A percentile compares a stretch with the other conserved stretches of the same genome.
Conservation (phyloP, 2,888 invertebrate species). For the Drosophila bunnanda region DNA sequence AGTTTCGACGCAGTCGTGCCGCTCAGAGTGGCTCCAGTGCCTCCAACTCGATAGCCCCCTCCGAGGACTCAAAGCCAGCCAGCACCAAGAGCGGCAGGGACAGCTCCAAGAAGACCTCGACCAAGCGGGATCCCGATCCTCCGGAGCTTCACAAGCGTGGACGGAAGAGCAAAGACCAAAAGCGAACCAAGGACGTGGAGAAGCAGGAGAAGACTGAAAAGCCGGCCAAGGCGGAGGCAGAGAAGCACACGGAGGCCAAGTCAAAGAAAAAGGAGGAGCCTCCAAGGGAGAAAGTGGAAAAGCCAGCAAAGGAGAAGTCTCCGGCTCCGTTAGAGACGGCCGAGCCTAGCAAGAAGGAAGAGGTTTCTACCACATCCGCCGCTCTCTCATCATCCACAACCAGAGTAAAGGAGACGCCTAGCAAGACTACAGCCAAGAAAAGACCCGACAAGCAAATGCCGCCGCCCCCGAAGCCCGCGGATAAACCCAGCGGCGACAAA, state of each 20-base stretch:
- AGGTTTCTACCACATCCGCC: background rate
- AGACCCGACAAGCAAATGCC: slow-evolving; percentile 72
- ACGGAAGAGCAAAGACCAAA: slow-evolving; percentile 67
- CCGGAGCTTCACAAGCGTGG: slow-evolving; percentile 63
- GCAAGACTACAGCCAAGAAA: slow-evolving; percentile 73
- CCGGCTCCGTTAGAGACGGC: background rate
- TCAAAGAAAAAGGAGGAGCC: slow-evolving; percentile 44
- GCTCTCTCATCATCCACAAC: background rate
- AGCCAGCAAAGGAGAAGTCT: slow-evolving; percentile 18
- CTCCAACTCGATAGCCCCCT: slow-evolving; percentile 60
- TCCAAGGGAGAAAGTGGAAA: slow-evolving; percentile 24
- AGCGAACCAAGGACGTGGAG: slow-evolving; percentile 57
- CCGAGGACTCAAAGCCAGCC: slow-evolving; percentile 60
- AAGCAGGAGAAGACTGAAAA: slow-evolving; percentile 44
- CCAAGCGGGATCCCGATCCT: slow-evolving; percentile 45
- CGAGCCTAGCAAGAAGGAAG: slow-evolving; percentile 56
- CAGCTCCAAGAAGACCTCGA: slow-evolving; percentile 36
- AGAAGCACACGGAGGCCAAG: slow-evolving; percentile 48
- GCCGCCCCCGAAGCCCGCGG: slow-evolving; percentile 66
- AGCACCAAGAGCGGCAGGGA: slow-evolving; percentile 51
- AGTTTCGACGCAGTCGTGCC: slow-evolving; percentile 87
- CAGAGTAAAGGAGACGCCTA: slow-evolving; percentile 52
- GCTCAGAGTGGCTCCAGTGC: slow-evolving; percentile 85
- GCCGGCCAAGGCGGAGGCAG: slow-evolving; percentile 41
- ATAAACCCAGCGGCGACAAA: slow-evolving; percentile 63